Base-by-base conservation (phyloP, 2,113 vertebrate species). In the Atherinomorus stipes region DNA sequence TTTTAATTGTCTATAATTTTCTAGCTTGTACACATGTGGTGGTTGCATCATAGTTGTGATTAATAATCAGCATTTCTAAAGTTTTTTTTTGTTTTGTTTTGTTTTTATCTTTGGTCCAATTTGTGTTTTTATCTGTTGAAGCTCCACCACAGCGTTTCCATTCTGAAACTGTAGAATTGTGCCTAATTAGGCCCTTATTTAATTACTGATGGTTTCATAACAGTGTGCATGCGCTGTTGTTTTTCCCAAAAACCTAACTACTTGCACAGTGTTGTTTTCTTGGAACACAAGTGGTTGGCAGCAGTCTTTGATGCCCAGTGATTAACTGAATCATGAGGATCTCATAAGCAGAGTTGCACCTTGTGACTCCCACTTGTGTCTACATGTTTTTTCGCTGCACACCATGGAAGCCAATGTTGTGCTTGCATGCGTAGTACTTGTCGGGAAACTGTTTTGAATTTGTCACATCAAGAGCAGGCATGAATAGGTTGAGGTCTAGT, bases 341-440 rank as follows among this genome's bases (percentile, higher is more conserved):
- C 50, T 68, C n/a, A 31, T 54, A 52, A 82, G 25, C 11, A 2
- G 2, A 51, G 26, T 38, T 61, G 10, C 19, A 44, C 21, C 52
- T 74, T 18, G 9, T 69, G 75, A 76, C 60, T 51, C 28, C 78
- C 34, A 6, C 8, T 12, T 21, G 47, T 18, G 60, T 28, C 31
- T 64, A 25, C 16, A 23, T 71, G 50, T 44, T 61, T 69, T n/a
- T 64, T 10, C 57, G 54, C 76, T 64, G 62, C 40, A 5, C 8
- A 8, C 31, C 31, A 34, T 34, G 52, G 26, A 0, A 1, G 31
- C n/a, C 44, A 12, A 5, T 37, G 12, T 65, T 64, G 64, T 23
- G 11, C 62, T 62, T 83, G 26, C n/a, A 44, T 63, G n/a, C 42
- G 18, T 71, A n/a, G 61, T 74, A 18, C 15, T 44, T 15, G 23